A percentile compares a stretch with the other conserved stretches of the same genome.
Conservation (phyloP, 2,797 vertebrate genomes). For the Halcyon smyrnensis region DNA sequence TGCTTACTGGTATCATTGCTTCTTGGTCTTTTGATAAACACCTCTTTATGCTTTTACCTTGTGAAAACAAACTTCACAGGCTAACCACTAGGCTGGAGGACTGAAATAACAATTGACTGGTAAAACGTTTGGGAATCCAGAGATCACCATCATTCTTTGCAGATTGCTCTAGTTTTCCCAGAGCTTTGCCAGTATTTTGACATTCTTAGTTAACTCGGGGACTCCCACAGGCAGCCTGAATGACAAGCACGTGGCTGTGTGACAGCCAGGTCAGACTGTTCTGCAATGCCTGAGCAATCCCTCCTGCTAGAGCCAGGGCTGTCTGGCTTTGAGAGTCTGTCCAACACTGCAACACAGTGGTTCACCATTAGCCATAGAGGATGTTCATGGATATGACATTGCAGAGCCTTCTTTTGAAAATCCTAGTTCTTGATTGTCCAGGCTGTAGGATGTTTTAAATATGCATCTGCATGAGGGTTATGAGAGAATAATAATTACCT, state of each 20-base stretch:
- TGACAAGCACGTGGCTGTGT: background rate
- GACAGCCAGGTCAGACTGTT: background rate
- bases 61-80: background rate
- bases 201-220: background rate
- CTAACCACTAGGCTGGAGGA: background rate
- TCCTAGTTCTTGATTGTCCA: background rate
- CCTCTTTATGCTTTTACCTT: background rate
- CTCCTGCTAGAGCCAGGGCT: accelerated
- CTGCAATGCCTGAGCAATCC: accelerated
- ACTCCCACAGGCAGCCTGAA: background rate
- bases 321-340: background rate
- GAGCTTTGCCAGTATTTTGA: background rate
- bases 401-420: background rate
- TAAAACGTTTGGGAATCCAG: background rate
- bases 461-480: background rate
- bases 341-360: background rate
- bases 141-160: background rate
- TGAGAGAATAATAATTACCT: background rate
- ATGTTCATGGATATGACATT: background rate
- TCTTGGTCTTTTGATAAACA: background rate
- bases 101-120: background rate
- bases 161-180: background rate
- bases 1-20: background rate
- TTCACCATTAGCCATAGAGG: background rate
- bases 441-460: background rate